Conservation (phyloP, 2,797 vertebrate genomes). For the Megalops cyprinoides region DNA sequence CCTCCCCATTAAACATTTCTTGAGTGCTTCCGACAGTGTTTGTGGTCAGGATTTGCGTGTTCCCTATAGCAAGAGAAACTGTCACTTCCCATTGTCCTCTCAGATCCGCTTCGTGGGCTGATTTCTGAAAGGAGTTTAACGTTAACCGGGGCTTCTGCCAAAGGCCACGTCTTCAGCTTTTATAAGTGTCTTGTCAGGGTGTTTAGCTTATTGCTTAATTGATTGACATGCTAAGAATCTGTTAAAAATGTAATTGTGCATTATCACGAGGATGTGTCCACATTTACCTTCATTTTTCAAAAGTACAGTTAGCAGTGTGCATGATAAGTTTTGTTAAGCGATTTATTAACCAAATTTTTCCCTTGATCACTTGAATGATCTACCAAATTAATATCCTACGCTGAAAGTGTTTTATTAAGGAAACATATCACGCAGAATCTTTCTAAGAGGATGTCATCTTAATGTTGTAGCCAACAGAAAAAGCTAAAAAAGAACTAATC, state of each 20-base stretch:
- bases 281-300: neutral
- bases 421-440: neutral
- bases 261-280: neutral
- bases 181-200: neutral
- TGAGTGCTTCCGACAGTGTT: conserved; percentile 25
- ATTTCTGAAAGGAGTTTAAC: conserved; percentile 24
- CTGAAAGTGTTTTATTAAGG: neutral
- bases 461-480: neutral
- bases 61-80: conserved; percentile 11
- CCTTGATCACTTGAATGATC: neutral
- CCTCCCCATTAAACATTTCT: conserved; percentile 16
- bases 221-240: neutral
- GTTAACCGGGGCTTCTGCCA: neutral
- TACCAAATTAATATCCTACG: neutral
- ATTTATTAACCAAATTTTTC: neutral
- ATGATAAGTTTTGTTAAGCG: neutral
- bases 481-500: neutral
- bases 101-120: conserved; percentile 23
- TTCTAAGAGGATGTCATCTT: neutral
- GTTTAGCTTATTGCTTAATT: neutral
- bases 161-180: neutral
- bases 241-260: neutral
- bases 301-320: neutral
- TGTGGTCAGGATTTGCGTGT: neutral
- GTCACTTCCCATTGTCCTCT: neutral